These are phyloP conservation scores for Pectinophora gossypiella DNA, from an alignment of 1,140 invertebrate genomes.

Conservation along the genomic window DNA sequence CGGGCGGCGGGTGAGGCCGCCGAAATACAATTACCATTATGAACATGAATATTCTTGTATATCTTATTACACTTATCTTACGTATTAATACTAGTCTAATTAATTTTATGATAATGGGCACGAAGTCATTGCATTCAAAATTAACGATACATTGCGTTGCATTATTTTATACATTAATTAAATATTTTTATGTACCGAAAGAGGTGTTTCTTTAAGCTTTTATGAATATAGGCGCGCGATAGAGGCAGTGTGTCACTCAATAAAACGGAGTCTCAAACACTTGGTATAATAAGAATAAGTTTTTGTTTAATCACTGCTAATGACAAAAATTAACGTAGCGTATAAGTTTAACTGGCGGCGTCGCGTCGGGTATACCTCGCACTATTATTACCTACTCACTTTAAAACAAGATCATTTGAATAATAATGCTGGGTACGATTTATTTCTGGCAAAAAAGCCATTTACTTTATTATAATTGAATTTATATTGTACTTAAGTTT, in stretches of 20 bases:
- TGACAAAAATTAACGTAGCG: conserved; percentile 8
- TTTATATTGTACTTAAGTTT: not conserved
- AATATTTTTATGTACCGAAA: not conserved
- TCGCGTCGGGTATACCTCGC: not conserved
- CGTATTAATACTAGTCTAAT: conserved; percentile 2
- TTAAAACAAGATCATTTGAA: not conserved
- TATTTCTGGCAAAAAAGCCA: not conserved
- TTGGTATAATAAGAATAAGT: too few relatives aligned
- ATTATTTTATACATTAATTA: not conserved
- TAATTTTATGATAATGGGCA: not conserved
- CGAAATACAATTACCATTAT: not conserved
- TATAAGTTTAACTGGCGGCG: conserved; percentile 3
- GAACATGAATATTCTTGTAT: not conserved
- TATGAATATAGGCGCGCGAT: not conserved
- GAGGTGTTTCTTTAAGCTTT: not conserved
- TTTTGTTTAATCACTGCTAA: not conserved
- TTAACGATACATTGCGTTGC: not conserved
- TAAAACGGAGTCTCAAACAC: too few relatives aligned
- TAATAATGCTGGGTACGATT: not conserved
- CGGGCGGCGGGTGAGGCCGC: not conserved
- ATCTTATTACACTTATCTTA: not conserved
- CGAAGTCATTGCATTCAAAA: not conserved
- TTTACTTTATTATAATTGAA: conserved; percentile 1
- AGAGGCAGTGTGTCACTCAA: not conserved
- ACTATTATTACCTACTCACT: not conserved